These are phyloP conservation scores for Daubentonia madagascariensis DNA, from an alignment of 2,113 vertebrate genomes.

Conservation along the genomic window DNA sequence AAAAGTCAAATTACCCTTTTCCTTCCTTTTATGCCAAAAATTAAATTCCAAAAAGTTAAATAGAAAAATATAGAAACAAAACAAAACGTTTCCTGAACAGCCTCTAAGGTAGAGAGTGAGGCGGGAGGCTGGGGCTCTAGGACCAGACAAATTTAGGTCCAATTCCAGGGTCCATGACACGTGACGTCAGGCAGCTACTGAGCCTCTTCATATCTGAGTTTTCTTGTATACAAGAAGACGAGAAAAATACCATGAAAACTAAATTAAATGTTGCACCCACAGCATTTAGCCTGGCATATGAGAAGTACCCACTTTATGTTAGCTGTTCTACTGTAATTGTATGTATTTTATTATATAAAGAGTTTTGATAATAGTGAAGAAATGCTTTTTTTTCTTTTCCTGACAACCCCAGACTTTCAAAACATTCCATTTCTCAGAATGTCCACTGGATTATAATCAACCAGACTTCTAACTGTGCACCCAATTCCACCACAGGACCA, in stretches of 20 bases:
- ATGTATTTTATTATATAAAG: not conserved
- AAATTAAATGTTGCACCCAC: not conserved
- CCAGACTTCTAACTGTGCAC: too few species aligned
- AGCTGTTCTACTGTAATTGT: not conserved
- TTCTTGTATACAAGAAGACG: not conserved
- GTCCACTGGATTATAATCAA: fast-evolving
- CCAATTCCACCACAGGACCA: not conserved
- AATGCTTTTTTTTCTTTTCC: not conserved
- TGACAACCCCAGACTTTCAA: not conserved
- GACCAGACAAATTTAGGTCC: fast-evolving
- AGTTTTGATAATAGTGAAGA: not conserved
- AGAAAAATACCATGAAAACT: not conserved
- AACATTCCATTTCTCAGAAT: not conserved
- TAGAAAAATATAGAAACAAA: not conserved
- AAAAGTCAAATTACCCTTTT: not conserved
- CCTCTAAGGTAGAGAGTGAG: fast-evolving
- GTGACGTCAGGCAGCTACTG: fast-evolving
- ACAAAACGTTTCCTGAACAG: not conserved
- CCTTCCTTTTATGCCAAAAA: not conserved
- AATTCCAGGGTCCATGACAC: fast-evolving
- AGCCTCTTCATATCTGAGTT: fast-evolving
- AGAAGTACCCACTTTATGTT: fast-evolving
- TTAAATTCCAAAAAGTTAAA: not conserved
- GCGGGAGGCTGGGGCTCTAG: fast-evolving
- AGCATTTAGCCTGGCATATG: fast-evolving